Conservation (phyloP, 2,113 vertebrate species). For the Deroptyus accipitrinus region DNA sequence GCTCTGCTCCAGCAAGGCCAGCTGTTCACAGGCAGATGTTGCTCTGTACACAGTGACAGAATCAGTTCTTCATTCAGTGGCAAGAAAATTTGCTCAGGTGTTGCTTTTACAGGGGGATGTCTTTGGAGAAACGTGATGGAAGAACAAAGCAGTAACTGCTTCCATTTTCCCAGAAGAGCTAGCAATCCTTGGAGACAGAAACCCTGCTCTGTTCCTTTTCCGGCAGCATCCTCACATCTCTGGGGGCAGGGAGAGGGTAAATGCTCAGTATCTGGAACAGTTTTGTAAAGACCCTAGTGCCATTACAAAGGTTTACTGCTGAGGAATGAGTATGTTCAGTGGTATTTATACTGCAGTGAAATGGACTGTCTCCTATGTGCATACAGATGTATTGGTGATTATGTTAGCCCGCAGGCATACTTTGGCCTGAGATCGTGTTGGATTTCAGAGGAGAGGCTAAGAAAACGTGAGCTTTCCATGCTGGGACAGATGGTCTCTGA, state of each 20-base stretch:
- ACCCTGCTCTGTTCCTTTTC: not conserved
- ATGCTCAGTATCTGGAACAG: not conserved
- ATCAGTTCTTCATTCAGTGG: not conserved
- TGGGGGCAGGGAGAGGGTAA: not conserved
- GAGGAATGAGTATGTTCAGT: not conserved
- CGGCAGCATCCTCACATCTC: not conserved
- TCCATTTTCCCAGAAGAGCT: conserved; percentile 3
- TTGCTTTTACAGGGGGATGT: not conserved
- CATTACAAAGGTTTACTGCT: not conserved
- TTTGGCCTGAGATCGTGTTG: not conserved
- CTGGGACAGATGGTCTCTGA: not conserved
- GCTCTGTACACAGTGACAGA: not conserved
- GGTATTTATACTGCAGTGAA: not conserved
- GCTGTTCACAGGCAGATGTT: conserved; percentile 64
- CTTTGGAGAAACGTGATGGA: not conserved
- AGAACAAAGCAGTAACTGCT: conserved; percentile 33
- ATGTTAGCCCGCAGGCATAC: not conserved
- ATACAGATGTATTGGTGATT: not conserved
- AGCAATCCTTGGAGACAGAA: not conserved
- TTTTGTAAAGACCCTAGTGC: not conserved
- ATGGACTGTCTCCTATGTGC: not conserved
- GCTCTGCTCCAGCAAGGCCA: not conserved
- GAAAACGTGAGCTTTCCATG: not conserved
- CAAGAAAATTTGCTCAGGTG: conserved; percentile 7
- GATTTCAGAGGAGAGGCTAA: not conserved